These are phyloP conservation scores for Actias luna DNA, from an alignment of 2,888 invertebrate species.

Conservation along the genomic window DNA sequence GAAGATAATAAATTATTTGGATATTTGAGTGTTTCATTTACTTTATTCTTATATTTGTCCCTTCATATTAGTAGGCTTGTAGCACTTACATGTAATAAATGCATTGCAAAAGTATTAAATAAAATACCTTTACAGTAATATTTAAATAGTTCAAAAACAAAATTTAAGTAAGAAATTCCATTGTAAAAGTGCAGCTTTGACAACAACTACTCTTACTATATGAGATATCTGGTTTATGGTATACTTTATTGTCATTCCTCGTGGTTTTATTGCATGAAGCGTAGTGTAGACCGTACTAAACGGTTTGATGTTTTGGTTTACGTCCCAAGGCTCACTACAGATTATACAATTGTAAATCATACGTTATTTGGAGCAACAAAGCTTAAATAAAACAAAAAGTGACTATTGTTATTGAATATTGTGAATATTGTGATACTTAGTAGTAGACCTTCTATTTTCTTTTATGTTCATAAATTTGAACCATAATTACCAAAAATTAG, in stretches of 20 bases:
- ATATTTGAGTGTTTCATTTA: constrained; percentile 34
- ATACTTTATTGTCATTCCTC: constrained; percentile 49
- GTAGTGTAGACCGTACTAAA: constrained; percentile 44
- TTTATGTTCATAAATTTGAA: too few species aligned
- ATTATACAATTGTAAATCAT: not conserved
- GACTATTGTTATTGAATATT: too few species aligned
- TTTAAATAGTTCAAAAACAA: not conserved
- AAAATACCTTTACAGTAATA: not conserved
- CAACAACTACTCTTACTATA: constrained; percentile 38
- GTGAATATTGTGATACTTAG: too few species aligned
- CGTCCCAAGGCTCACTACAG: constrained; percentile 12
- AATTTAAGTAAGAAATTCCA: constrained; percentile 30
- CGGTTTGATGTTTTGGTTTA: constrained; percentile 41
- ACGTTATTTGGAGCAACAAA: not conserved
- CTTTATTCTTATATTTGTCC: not conserved
- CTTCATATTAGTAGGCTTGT: too few species aligned
- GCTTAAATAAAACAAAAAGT: not conserved
- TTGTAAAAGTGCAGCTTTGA: constrained; percentile 43
- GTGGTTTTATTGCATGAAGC: constrained; percentile 48
- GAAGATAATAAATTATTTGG: constrained; percentile 52
- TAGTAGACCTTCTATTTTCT: too few species aligned
- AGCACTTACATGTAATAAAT: too few species aligned
- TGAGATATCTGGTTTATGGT: constrained; percentile 49
- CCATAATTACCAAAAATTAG: too few species aligned
- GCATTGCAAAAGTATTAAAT: too few species aligned